phyloP scores from a whole-genome alignment of 2,888 invertebrate species.

The Hydroisotoma schaefferi region DNA sequence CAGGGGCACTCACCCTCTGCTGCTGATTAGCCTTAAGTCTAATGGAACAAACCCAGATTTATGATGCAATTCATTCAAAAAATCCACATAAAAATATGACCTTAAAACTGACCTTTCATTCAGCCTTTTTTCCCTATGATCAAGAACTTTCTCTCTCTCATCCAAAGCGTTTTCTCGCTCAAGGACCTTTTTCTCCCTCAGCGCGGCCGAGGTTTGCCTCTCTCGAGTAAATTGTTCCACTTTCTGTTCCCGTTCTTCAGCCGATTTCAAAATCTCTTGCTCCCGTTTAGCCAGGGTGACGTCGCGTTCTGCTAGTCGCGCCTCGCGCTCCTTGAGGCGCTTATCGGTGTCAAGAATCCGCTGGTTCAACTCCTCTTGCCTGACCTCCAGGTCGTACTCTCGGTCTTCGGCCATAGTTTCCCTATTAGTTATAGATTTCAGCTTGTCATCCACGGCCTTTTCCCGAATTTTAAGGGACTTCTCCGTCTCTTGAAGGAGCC shows the following conservation, averaged over 20 bases:
- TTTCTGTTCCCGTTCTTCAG: constrained; percentile 26
- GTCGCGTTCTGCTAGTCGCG: constrained; percentile 14
- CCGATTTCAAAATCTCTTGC: constrained; percentile 22
- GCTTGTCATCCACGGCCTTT: constrained; percentile 12
- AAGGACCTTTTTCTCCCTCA: constrained; percentile 17
- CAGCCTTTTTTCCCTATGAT: too few species aligned
- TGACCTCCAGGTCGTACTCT: constrained; percentile 19
- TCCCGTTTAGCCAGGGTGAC: constrained; percentile 16
- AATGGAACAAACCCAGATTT: too few species aligned
- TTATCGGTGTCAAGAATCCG: constrained; percentile 22
- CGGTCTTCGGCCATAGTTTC: constrained; percentile 21
- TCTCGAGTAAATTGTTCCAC: constrained; percentile 17
- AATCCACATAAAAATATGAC: too few species aligned
- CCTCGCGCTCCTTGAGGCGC: constrained; percentile 24
- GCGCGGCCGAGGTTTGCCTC: constrained; percentile 11
- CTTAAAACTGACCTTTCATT: too few species aligned
- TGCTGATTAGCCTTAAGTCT: too few species aligned
- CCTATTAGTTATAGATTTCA: constrained; percentile 9
- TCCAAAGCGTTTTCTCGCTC: constrained; percentile 19
- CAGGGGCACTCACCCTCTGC: too few species aligned
- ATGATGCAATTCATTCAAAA: too few species aligned
- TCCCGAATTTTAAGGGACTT: constrained; percentile 15
- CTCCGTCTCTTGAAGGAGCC: not conserved
- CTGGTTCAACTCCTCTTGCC: constrained; percentile 18
- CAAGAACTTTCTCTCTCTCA: constrained; percentile 24